A percentile compares a stretch with the other conserved stretches of the same genome.
Conservation (phyloP, 2,797 vertebrate species). For the Coranthus polyacanthus region DNA sequence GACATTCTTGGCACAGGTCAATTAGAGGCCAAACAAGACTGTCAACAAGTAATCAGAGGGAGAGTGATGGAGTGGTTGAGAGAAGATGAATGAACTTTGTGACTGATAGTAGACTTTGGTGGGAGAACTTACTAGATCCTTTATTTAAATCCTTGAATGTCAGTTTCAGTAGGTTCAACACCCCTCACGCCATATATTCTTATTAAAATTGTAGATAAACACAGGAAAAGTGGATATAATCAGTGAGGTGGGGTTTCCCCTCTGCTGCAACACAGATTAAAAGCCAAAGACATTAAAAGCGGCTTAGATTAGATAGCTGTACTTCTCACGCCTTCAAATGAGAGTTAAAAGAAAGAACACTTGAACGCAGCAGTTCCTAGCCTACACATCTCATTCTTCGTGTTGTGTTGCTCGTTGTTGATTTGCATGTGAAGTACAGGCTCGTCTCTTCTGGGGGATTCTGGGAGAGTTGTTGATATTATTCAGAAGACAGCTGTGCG, state of each 20-base stretch:
- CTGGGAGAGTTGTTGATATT: no score
- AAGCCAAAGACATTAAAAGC: no score
- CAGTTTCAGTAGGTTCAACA: no score
- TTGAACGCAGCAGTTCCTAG: no score
- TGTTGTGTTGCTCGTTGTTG: background rate
- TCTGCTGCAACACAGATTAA: conserved; percentile 10
- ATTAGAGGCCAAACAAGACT: conserved; percentile 3
- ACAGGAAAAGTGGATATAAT: conserved; percentile 14
- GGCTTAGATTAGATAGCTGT: no score
- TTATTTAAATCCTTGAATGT: background rate
- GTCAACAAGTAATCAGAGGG: conserved; percentile 18
- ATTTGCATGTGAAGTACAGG: background rate
- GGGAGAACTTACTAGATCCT: background rate
- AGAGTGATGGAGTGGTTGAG: conserved; percentile 12
- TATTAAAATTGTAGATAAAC: background rate
- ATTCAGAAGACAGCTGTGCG: background rate
- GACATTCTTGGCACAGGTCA: conserved; percentile 52
- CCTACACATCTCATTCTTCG: no score
- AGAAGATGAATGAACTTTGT: background rate
- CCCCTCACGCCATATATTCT: no score
- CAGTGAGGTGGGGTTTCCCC: conserved; percentile 39
- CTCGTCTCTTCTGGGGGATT: background rate
- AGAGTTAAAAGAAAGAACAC: no score
- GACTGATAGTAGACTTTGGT: background rate
- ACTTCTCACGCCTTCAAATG: no score